phyloP scores from a whole-genome alignment of 2,797 vertebrate species.

The Columba guinea region DNA sequence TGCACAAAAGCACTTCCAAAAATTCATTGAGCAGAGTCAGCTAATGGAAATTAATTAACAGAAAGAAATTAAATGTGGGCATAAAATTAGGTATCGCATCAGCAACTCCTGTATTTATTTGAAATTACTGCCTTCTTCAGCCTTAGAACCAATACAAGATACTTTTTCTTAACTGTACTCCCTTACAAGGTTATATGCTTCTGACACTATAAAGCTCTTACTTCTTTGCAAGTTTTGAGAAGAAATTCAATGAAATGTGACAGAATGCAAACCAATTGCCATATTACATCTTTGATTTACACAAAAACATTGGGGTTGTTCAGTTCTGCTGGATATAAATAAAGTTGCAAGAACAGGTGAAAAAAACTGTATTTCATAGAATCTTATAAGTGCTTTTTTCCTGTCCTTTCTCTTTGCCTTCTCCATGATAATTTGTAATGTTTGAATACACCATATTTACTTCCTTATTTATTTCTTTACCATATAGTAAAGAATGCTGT shows the following conservation, averaged over 20 bases:
- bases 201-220: neutral
- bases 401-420: neutral
- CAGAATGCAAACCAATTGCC: neutral
- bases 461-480: neutral
- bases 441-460: neutral
- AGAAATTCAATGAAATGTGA: neutral
- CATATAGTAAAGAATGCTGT: neutral
- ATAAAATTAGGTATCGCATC: conserved; percentile 27
- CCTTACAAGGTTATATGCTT: conserved; percentile 18
- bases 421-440: neutral
- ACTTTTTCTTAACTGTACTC: neutral
- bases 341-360: neutral
- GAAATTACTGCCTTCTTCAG: conserved; percentile 25
- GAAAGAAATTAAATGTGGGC: conserved; percentile 39
- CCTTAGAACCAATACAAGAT: neutral
- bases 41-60: conserved; percentile 43
- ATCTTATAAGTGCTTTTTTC: neutral
- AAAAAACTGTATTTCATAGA: neutral
- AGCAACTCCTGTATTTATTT: conserved; percentile 44
- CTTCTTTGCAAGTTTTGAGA: conserved; percentile 21
- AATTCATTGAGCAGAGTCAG: neutral
- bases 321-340: neutral
- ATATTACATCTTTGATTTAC: neutral
- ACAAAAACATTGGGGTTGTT: neutral
- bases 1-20: neutral